phyloP scores from a whole-genome alignment of 2,888 invertebrate genomes.

The Drosophila koepferae region DNA sequence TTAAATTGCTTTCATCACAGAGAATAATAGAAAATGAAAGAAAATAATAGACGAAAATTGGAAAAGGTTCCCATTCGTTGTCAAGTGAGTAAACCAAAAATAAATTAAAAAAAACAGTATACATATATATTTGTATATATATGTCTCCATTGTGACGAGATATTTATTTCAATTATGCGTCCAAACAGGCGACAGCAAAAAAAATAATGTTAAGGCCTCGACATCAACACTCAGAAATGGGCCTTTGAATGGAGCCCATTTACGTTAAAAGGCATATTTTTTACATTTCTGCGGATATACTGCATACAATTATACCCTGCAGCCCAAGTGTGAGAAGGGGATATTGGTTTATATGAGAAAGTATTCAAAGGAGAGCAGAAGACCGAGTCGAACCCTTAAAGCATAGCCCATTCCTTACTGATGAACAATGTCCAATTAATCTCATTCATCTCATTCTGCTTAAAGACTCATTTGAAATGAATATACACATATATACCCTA shows the following conservation, averaged over 20 bases:
- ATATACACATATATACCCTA: neutral
- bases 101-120: slow-evolving; percentile 13
- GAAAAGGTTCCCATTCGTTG: slow-evolving; percentile 16
- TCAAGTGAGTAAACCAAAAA: slow-evolving; percentile 35
- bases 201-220: slow-evolving; percentile 28
- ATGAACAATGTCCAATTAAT: neutral
- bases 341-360: neutral
- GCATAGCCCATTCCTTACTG: neutral
- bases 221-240: slow-evolving; percentile 41
- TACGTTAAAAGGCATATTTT: slow-evolving; percentile 42
- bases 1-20: slow-evolving; percentile 10
- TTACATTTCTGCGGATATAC: slow-evolving; percentile 16
- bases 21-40: slow-evolving; percentile 5
- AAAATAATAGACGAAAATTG: slow-evolving; percentile 3
- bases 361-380: neutral
- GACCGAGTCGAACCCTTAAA: neutral
- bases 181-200: slow-evolving; percentile 16
- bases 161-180: slow-evolving; percentile 69
- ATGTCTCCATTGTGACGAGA: slow-evolving; percentile 9
- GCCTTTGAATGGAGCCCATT: slow-evolving; percentile 39
- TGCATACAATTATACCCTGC: neutral
- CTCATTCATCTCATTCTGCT: neutral
- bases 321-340: too few relatives aligned
- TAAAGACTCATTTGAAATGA: neutral
- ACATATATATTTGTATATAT: neutral